Evolutionary conservation across 2,888 invertebrate genomes (phyloP).

Genomic region (Carpatolechia fugitivella): DNA sequence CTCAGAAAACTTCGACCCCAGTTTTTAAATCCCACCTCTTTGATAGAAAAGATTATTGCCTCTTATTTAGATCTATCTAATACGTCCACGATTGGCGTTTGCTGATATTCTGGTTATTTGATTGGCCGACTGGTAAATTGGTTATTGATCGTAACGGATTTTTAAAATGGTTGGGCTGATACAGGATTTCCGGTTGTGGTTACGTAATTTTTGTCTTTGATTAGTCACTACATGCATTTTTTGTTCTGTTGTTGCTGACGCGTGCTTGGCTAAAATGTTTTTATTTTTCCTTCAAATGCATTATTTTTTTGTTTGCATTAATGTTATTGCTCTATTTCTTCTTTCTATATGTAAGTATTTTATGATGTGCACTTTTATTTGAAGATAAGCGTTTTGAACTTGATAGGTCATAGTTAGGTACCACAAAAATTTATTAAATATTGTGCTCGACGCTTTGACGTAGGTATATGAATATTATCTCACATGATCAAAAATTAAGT

Average conservation of each 20-base stretch:
- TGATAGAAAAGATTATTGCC: slow-evolving; percentile 56
- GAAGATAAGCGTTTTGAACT: no score
- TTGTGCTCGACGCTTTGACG: no score
- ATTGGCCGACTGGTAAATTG: background rate
- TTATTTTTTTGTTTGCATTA: background rate
- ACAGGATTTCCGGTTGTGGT: slow-evolving; percentile 7
- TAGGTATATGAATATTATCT: background rate
- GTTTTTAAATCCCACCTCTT: slow-evolving; percentile 49
- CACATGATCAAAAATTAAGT: slow-evolving; percentile 3
- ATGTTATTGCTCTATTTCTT: background rate
- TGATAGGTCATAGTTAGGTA: no score
- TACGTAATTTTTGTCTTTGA: background rate
- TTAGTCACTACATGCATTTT: background rate
- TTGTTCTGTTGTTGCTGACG: background rate
- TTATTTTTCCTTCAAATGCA: no score
- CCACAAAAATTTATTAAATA: no score
- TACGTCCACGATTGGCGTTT: slow-evolving; percentile 31
- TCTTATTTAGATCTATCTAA: slow-evolving; percentile 36
- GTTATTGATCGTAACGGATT: background rate
- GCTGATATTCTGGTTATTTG: slow-evolving; percentile 18
- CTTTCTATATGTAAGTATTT: background rate
- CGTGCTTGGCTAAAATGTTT: no score
- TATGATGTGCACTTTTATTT: no score
- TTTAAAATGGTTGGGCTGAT: slow-evolving; percentile 2
- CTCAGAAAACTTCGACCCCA: slow-evolving; percentile 59